These are phyloP conservation scores for Kryptopterus vitreolus DNA, from an alignment of 2,797 vertebrate genomes.

Conservation along the genomic window DNA sequence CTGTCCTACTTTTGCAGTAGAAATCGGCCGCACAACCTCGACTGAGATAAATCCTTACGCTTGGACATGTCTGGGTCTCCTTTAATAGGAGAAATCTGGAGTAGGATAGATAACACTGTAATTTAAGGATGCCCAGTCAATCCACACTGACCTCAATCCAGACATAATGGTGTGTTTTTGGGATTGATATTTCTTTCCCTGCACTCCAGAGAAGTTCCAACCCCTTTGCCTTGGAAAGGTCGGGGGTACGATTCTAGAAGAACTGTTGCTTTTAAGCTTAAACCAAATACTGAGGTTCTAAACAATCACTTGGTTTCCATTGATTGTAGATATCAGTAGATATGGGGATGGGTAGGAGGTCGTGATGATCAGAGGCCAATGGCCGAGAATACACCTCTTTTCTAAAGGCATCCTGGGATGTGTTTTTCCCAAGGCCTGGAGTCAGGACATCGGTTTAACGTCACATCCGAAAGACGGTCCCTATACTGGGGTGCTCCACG, in stretches of 20 bases:
- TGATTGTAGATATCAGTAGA: no score
- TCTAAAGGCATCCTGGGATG: no score
- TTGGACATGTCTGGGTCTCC: neutral
- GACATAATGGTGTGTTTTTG: neutral
- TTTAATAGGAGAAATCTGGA: neutral
- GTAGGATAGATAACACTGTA: neutral
- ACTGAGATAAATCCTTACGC: constrained; percentile 1
- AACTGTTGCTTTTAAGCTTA: neutral
- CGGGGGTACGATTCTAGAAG: neutral
- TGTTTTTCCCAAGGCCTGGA: no score
- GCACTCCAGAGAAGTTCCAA: neutral
- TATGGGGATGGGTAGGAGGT: no score
- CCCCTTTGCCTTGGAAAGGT: neutral
- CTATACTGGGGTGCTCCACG: no score
- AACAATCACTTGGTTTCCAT: neutral
- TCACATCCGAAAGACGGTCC: no score
- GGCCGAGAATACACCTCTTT: no score
- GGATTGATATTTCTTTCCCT: no score
- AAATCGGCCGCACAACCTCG: neutral
- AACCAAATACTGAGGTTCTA: neutral
- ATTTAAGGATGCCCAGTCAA: no score
- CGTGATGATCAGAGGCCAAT: no score
- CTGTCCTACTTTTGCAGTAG: neutral
- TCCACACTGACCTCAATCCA: neutral
- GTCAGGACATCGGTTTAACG: no score